phyloP scores from a whole-genome alignment of 2,797 vertebrate genomes.

The Lagorchestes hirsutus region DNA sequence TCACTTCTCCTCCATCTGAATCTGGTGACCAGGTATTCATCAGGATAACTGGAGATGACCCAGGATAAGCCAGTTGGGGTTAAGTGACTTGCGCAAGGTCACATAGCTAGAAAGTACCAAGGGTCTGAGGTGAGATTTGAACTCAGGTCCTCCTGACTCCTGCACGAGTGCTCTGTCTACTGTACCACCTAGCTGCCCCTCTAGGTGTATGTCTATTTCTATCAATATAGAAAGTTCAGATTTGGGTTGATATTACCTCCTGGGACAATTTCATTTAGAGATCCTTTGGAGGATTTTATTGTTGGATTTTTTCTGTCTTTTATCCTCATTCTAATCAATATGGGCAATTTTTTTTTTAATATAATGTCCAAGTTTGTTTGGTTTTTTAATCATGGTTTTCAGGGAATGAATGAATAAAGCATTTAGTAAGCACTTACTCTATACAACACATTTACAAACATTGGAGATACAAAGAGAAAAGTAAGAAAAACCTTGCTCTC shows the following conservation, averaged over 20 bases:
- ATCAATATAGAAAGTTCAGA: not conserved
- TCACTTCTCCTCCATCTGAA: no score
- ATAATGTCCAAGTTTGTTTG: not conserved
- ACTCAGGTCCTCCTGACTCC: no score
- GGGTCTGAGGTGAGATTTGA: no score
- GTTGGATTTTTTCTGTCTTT: not conserved
- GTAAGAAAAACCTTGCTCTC: not conserved
- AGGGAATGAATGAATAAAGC: not conserved
- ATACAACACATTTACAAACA: not conserved
- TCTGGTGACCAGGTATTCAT: no score
- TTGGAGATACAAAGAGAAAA: not conserved
- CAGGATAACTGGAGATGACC: no score
- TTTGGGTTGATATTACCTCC: not conserved
- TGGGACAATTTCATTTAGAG: not conserved
- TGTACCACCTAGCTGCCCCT: no score
- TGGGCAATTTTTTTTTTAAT: not conserved
- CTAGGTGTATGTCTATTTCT: not conserved
- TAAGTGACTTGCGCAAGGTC: no score
- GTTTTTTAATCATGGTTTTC: not conserved
- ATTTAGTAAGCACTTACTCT: not conserved
- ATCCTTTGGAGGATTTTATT: not conserved
- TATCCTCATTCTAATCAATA: not conserved
- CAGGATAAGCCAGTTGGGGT: no score
- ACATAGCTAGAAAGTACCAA: no score
- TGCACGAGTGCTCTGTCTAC: no score